Base-by-base conservation (phyloP, 2,888 invertebrate species). In the Thera britannica region DNA sequence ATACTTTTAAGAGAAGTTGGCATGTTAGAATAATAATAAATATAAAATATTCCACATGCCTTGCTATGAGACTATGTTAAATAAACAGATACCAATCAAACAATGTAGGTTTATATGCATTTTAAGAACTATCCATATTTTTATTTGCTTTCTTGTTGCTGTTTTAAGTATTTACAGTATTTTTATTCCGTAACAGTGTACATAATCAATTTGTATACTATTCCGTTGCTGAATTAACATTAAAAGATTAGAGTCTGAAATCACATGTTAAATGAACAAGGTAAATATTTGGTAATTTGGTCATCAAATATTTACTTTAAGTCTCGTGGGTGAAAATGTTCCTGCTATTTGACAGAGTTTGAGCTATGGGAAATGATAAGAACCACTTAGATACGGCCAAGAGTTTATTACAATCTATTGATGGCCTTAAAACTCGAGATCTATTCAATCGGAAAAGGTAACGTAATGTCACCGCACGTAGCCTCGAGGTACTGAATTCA, bases 261-360 rank as follows among this genome's bases (percentile, higher is more conserved):
- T 63, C 38, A 57, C 49, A 63, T 63, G 57, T 49, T 63, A 38
- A 38, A 34, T 41, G 9, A n/a, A 6, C 7, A 57, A 49, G 6
- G 41, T 34, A 63, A 63, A 63, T 51, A 63, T 63, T 63, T 57
- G 49, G n/a, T 35, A 4, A 11, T 23, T 6, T 34, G 5, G 49
- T 57, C 41, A 36, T 51, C 57, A 51, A 62, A 52, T 52, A 58
- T 63, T 63, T 41, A 58, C 58, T 9, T 52, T 34, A 12, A 7
- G 41, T 56, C 62, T 46, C 11, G 49, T 61, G 38, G 49, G 23
- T 54, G 5, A n/a, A 36, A 55, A 56, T 36, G 44, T 46, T 46
- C 44, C 44, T 46, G 9, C 44, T 46, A 46, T 1, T 9, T 46
- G 2, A 7, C 9, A 46, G 8, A 44, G 44, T 46, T 46, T 7